Conservation (phyloP, 2,113 vertebrate species). For the Leuciscus idus region DNA sequence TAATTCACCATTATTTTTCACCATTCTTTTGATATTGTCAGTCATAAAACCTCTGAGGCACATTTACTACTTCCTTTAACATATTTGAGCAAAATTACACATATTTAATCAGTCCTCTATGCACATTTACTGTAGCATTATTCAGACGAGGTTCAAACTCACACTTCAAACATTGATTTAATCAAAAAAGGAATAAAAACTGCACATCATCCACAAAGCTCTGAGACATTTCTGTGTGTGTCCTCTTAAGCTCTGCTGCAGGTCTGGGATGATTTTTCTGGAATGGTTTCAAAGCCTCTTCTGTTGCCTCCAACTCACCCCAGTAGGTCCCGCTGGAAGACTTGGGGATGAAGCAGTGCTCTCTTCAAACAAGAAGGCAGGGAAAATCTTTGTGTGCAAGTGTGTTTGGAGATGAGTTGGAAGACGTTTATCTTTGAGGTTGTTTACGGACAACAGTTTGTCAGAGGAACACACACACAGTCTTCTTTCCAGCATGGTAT, state of each 20-base stretch:
- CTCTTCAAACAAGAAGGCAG: constrained; percentile 50
- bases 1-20: background rate
- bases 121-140: constrained; percentile 26
- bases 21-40: background rate
- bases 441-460: constrained; percentile 52
- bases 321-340: constrained; percentile 51
- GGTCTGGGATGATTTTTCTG: constrained; percentile 47
- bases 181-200: background rate
- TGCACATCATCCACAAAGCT: constrained; percentile 35
- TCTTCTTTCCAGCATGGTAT: background rate
- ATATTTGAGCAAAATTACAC: background rate
- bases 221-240: constrained; percentile 43
- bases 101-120: constrained; percentile 13
- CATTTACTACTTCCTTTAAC: background rate
- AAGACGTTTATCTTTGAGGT: constrained; percentile 55
- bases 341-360: constrained; percentile 40
- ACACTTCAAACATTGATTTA: constrained; percentile 13
- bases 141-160: background rate
- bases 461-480: background rate
- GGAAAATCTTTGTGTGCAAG: constrained; percentile 32
- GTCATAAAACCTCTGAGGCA: background rate
- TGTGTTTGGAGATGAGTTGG: constrained; percentile 50
- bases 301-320: constrained; percentile 48
- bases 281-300: constrained; percentile 52
- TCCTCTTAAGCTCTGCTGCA: constrained; percentile 48